These are phyloP conservation scores for Yponomeuta sedellus DNA, from an alignment of 2,888 invertebrate genomes.

Conservation along the genomic window DNA sequence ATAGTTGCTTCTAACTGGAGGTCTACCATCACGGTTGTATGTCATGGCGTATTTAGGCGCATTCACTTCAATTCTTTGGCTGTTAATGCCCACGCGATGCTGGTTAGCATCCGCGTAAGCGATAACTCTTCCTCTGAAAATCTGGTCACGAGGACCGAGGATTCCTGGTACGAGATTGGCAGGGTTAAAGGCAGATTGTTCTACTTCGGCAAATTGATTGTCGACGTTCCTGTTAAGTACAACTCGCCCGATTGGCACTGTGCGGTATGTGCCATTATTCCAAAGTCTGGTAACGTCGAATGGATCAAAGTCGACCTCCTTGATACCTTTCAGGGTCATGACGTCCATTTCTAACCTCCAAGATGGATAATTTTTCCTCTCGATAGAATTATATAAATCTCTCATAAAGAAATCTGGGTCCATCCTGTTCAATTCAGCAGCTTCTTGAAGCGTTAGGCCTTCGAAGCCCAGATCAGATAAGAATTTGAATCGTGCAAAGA, in stretches of 20 bases:
- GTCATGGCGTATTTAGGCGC: constrained; percentile 39
- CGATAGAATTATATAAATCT: constrained; percentile 52
- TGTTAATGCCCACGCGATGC: constrained; percentile 48
- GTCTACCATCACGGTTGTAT: constrained; percentile 69
- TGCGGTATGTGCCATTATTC: constrained; percentile 51
- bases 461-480: constrained; percentile 59
- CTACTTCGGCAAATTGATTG: constrained; percentile 42
- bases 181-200: constrained; percentile 46
- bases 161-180: constrained; percentile 58
- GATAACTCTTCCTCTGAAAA: constrained; percentile 43
- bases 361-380: constrained; percentile 41
- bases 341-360: constrained; percentile 56
- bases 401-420: constrained; percentile 49
- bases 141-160: constrained; percentile 43
- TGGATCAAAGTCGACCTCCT: constrained; percentile 44
- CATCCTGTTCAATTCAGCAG: constrained; percentile 30
- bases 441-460: constrained; percentile 42
- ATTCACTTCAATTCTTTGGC: constrained; percentile 47
- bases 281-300: constrained; percentile 48
- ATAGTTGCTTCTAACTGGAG: constrained; percentile 85
- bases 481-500: constrained; percentile 50
- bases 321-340: constrained; percentile 36
- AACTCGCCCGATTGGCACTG: constrained; percentile 42
- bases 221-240: constrained; percentile 42
- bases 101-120: constrained; percentile 45